These are phyloP conservation scores for Netelia virgata DNA, from an alignment of 2,888 invertebrate genomes.

Conservation along the genomic window DNA sequence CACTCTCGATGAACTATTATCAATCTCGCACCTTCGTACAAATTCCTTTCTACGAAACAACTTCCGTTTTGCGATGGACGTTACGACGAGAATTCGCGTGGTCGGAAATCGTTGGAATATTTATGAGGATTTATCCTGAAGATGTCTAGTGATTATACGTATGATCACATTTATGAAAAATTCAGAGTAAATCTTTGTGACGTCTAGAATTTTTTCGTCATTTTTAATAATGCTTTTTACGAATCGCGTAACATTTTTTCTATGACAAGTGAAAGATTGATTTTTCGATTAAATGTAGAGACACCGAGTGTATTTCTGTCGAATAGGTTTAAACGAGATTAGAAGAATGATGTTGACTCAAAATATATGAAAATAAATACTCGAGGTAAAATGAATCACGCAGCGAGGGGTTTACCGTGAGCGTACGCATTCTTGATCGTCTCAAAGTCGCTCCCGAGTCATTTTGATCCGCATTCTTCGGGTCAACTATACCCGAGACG, in stretches of 20 bases:
- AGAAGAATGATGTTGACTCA: too few relatives aligned
- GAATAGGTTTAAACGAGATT: too few relatives aligned
- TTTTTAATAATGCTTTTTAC: too few relatives aligned
- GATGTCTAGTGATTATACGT: not conserved
- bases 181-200: not conserved
- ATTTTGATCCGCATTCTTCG: conserved; percentile 63
- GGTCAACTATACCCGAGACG: conserved; percentile 47
- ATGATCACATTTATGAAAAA: not conserved
- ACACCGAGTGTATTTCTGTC: too few relatives aligned
- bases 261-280: too few relatives aligned
- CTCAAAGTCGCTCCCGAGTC: conserved; percentile 47
- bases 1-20: conserved; percentile 6
- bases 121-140: conserved; percentile 27
- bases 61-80: conserved; percentile 56
- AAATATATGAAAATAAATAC: not conserved
- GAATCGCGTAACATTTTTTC: too few relatives aligned
- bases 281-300: too few relatives aligned
- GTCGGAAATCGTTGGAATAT: conserved; percentile 48
- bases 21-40: not conserved
- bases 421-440: conserved; percentile 21
- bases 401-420: conserved; percentile 41
- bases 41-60: conserved; percentile 8
- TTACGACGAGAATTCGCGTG: not conserved
- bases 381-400: conserved; percentile 46
- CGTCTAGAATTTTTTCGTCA: too few relatives aligned